Conservation (phyloP, 2,797 vertebrate genomes). For the Gallinago nigripennis region DNA sequence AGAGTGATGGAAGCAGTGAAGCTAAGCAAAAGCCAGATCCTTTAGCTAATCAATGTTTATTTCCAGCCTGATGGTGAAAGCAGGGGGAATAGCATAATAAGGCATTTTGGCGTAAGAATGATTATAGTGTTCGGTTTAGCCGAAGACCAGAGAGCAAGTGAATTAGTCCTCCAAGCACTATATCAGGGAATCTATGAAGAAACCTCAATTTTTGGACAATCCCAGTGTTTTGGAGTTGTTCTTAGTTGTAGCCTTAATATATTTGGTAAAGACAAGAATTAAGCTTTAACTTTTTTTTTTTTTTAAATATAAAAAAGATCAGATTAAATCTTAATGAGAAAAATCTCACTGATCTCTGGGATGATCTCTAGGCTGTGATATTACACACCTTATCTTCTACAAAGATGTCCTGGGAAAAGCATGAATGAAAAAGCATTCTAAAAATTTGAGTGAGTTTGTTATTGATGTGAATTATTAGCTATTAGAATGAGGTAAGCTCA, state of each 20-base stretch:
- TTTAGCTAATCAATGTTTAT: neutral
- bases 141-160: neutral
- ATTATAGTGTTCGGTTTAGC: neutral
- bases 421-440: neutral
- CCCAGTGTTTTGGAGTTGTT: neutral
- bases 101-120: neutral
- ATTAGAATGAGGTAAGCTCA: neutral
- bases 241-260: neutral
- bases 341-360: neutral
- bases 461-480: neutral
- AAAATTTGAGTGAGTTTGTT: neutral
- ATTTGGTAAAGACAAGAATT: neutral
- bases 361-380: neutral
- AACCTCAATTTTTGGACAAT: neutral
- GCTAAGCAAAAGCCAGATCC: neutral
- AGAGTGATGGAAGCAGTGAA: neutral
- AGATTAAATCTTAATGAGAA: neutral
- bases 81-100: neutral
- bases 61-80: neutral
- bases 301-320: neutral
- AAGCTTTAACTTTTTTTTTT: neutral
- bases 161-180: neutral
- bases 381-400: neutral
- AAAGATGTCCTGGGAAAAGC: neutral
- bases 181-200: neutral